Conservation (phyloP, 2,113 vertebrate genomes). For the Synchiropus splendidus region DNA sequence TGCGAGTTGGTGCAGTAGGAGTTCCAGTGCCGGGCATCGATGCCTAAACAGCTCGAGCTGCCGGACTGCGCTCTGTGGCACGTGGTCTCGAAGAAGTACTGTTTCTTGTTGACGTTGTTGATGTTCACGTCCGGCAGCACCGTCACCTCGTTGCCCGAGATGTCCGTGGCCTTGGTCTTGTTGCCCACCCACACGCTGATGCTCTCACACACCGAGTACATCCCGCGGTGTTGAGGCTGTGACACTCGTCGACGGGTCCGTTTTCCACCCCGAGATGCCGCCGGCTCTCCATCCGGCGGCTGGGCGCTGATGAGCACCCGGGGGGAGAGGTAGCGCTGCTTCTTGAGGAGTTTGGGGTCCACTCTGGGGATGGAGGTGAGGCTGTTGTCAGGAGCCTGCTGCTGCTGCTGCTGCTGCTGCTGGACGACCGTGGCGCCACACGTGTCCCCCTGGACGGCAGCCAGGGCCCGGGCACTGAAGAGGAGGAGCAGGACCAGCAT, state of each 20-base stretch:
- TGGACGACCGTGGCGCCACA: constrained; percentile 45
- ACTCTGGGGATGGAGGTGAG: constrained; percentile 66
- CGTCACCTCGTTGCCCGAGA: constrained; percentile 88
- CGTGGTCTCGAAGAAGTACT: constrained; percentile 97
- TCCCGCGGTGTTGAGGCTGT: constrained; percentile 77
- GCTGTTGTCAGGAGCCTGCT: constrained; percentile 27
- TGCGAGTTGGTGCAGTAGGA: constrained; percentile 95
- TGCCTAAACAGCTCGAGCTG: constrained; percentile 80
- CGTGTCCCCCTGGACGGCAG: constrained; percentile 71
- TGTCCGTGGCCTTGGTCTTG: constrained; percentile 92
- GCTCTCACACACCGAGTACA: constrained; percentile 94
- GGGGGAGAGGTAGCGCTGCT: constrained; percentile 76
- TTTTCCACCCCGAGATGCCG: constrained; percentile 54
- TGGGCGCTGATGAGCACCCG: constrained; percentile 87
- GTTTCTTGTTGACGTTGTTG: constrained; percentile 89
- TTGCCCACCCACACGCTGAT: constrained; percentile 90
- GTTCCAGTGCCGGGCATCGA: constrained; percentile 93
- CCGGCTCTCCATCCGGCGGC: constrained; percentile 71
- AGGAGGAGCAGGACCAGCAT: constrained; percentile 87
- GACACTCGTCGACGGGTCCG: constrained; percentile 69
- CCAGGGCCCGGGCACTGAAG: constrained; percentile 83
- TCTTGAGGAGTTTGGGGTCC: constrained; percentile 83
- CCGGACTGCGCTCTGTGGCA: constrained; percentile 72
- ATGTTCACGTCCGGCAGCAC: constrained; percentile 88
- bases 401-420: too few relatives aligned